Base-by-base conservation (phyloP, 2,888 invertebrate species). In the Cremastinae sp. region DNA sequence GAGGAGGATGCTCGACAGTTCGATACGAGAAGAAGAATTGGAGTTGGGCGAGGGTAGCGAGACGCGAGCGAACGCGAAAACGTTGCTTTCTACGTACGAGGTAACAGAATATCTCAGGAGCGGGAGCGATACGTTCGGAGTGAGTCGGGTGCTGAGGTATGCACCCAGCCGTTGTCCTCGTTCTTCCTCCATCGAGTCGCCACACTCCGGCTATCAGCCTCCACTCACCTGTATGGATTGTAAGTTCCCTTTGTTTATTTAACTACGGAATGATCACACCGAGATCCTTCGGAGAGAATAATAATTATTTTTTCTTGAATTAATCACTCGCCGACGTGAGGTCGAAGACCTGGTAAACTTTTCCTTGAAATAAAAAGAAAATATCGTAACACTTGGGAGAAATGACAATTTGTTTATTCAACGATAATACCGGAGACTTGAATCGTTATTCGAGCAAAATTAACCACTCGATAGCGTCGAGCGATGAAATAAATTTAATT, bases 81-180 rank as follows among this genome's bases (percentile, higher is more conserved):
- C 53, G 53, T 69, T 81, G 82, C 84, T 78, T 80, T 83, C 82
- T 78, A 83, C 84, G 76, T 83, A 82, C 81, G 83, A 84, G 84
- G 83, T 82, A 83, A 83, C 81, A 83, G 84, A 83, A 81, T 85
- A 85, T 81, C 86, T 86, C 82, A 83, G 84, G 80, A 85, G 85
- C 83, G 85, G 87, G 82, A 87, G 87, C 83, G 87, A 86, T 86
- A 86, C 88, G 79, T 85, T 87, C 79, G 88, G 87, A 84, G 88
- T 88, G 83, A 88, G 88, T 83, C 87, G 88, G 88, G 88, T 88
- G 86, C 88, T 88, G 84, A 88, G 88, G 88, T 88, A 88, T 88
- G 88, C 88, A 84, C 88, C 88, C 86, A 88, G 88, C 83, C 87
- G 87, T 84, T 88, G 85, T 84, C 87, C 87, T 82, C 87, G 85